A percentile compares a stretch with the other conserved stretches of the same genome.
Conservation (phyloP, 2,888 invertebrate species). For the Tribolium freemani region DNA sequence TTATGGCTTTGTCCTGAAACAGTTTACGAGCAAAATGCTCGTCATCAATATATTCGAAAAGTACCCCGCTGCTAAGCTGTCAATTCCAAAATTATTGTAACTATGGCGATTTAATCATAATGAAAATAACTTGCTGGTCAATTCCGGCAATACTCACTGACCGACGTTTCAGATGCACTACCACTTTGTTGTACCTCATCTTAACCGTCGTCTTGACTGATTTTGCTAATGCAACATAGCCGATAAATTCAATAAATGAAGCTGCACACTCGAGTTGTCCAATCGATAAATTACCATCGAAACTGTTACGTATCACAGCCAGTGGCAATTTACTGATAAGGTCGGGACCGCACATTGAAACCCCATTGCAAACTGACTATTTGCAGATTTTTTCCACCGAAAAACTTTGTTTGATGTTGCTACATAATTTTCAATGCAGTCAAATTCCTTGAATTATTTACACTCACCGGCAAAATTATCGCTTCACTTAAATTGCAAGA, state of each 20-base stretch:
- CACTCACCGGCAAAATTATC: no score
- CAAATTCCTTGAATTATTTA: no score
- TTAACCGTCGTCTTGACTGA: neutral
- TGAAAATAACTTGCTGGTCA: neutral
- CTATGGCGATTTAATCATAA: slow-evolving; percentile 13
- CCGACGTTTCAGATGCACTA: neutral
- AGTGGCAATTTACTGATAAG: neutral
- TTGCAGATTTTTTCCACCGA: neutral
- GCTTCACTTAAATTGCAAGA: no score
- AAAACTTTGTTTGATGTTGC: no score
- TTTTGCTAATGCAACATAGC: neutral
- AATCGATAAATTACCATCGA: neutral
- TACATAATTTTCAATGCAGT: no score
- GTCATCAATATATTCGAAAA: slow-evolving; percentile 1
- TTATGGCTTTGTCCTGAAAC: neutral
- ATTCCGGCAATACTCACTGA: neutral
- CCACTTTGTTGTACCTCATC: neutral
- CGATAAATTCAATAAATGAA: neutral
- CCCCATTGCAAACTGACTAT: neutral
- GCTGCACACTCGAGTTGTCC: neutral
- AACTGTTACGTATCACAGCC: neutral
- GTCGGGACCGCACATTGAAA: neutral
- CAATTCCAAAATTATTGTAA: slow-evolving; percentile 11
- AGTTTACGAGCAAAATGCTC: neutral
- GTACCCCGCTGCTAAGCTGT: slow-evolving; percentile 8